Conservation (phyloP, 2,888 invertebrate species). For the Eupithecia vulgata region DNA sequence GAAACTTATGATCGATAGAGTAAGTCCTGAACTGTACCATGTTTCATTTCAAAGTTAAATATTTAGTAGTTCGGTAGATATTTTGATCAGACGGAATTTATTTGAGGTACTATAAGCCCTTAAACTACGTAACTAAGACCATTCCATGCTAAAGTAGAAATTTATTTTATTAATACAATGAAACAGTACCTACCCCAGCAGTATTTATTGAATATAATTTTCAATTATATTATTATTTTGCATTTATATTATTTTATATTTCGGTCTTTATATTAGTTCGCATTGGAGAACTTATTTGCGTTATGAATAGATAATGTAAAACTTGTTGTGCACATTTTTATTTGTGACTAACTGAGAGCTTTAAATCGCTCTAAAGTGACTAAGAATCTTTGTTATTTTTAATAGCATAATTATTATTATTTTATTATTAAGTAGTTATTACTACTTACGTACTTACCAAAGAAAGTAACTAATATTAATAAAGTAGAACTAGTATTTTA, state of each 20-base stretch:
- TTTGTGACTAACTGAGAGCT: not conserved
- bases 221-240: not conserved
- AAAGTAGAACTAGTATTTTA: not conserved
- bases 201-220: not conserved
- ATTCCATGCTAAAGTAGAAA: not conserved
- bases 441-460: not conserved
- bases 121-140: not conserved
- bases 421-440: not conserved
- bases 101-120: no score
- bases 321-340: not conserved
- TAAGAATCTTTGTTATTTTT: not conserved
- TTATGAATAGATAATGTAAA: not conserved
- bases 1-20: no score
- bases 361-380: not conserved
- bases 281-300: not conserved
- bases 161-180: not conserved
- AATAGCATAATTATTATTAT: not conserved
- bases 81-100: no score
- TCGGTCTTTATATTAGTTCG: not conserved
- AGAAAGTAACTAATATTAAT: not conserved
- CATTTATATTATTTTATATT: not conserved
- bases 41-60: no score
- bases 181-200: not conserved
- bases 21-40: no score
- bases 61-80: no score